Evolutionary conservation across 2,113 vertebrate species (phyloP), one percentile per base, ranked within the genome.

Genomic region (Trachemys scripta): DNA sequence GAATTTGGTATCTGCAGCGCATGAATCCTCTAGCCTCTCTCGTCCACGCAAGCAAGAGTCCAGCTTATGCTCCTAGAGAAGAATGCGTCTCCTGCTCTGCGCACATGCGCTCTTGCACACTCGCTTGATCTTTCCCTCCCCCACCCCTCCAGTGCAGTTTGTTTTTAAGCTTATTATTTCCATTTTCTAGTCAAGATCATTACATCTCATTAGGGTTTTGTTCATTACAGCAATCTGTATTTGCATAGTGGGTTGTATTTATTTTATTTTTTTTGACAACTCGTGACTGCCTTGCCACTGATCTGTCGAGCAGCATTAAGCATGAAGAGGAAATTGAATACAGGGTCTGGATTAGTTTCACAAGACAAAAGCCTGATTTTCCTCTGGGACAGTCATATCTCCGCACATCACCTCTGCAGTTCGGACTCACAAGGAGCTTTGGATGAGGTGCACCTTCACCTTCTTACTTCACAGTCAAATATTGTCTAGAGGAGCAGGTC

Each of bases 191-290:
- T 89, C 45, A 75, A 92, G 20, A 75, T 82, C 65, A 85, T 95
- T 82, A 9, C 69, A 49, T 87, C 56, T 89, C 65, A 25, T 84
- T 91, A 79, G 2, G 4, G 6, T 72, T 82, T 91, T 92, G 19
- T 90, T 93, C 85, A 85, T 93, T 95, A 92, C 80, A 91, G 91
- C 54, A 1, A 87, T 49, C 38, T 84, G 17, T 14, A 47, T 92
- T 91, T 93, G 79, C 35, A 59, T 17, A 25, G 24, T 29, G 57
- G 8, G 50, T 7, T 47, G n/a, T 45, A 45, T 45, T 45, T 45
- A 6, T 45, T 45, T 45, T 42, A 3, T 42, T 45, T 54, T 87
- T 14, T 31, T 25, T 45, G 87, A 82, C 78, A 90, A 87, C 35
- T 86, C 56, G 45, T 65, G 75, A 85, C 25, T 79, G 83, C 72